Percentiles rank a stretch among this genome's conserved stretches.
These are phyloP conservation scores for Penaeus japonicus DNA, from an alignment of 1,140 invertebrate species.

Conservation along the genomic window DNA sequence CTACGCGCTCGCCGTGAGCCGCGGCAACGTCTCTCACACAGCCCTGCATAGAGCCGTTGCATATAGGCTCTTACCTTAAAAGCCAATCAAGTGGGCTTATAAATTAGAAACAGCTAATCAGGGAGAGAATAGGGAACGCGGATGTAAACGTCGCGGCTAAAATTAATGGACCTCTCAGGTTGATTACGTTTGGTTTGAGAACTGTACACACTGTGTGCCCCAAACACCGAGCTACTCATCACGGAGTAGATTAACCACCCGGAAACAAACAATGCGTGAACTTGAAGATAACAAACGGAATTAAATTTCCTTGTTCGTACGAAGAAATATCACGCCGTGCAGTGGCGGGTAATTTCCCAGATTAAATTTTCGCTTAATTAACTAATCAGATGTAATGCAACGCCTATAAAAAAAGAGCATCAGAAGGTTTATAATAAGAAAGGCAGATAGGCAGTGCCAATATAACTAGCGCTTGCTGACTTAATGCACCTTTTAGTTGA, in stretches of 20 bases:
- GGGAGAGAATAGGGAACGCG: slow-evolving; percentile 55
- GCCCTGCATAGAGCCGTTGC: slow-evolving; percentile 1
- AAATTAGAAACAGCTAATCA: slow-evolving; percentile 57
- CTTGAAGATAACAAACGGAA: neutral
- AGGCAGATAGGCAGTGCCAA: too few relatives aligned
- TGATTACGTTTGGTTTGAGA: slow-evolving; percentile 40
- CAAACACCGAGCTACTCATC: neutral
- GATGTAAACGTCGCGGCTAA: slow-evolving; percentile 55
- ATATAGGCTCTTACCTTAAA: slow-evolving; percentile 56
- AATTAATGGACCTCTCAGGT: slow-evolving; percentile 53
- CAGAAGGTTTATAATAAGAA: too few relatives aligned
- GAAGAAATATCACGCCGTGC: too few relatives aligned
- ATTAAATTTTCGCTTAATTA: too few relatives aligned
- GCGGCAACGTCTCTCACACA: neutral
- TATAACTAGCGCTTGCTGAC: too few relatives aligned
- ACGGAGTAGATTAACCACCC: slow-evolving; percentile 19
- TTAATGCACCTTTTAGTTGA: too few relatives aligned
- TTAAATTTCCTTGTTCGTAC: neutral
- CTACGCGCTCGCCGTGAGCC: slow-evolving; percentile 1
- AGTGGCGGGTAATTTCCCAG: too few relatives aligned
- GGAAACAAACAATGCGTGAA: neutral
- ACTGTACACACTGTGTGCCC: neutral
- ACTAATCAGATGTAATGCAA: too few relatives aligned
- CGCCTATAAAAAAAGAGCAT: too few relatives aligned
- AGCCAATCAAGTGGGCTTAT: slow-evolving; percentile 53